Base-by-base conservation (phyloP, 2,797 vertebrate genomes). In the Sebastes nivosus region DNA sequence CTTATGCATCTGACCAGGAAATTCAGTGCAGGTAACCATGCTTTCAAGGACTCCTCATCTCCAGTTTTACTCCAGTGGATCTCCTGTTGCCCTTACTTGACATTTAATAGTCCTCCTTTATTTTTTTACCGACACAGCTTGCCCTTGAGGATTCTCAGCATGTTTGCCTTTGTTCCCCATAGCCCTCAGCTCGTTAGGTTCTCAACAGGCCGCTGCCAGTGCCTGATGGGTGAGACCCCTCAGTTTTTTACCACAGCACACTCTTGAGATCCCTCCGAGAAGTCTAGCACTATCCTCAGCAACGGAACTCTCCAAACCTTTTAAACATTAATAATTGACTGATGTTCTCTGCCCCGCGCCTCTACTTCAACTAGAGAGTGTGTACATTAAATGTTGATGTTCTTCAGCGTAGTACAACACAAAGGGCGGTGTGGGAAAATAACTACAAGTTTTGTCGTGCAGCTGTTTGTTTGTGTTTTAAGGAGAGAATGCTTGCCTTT, bases 281-380 rank as follows among this genome's bases (percentile, higher is more conserved):
- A 18, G 76, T 88, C 76, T 50, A 61, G 77, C 85, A 77, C 85
- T 84, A 90, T 85, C 83, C 79, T 87, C 85, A 75, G 87, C 88
- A 89, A 82, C 72, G 84, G 74, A 88, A 78, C 83, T 91, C 88
- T 82, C 78, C 59, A 89, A 93, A 92, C 94, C 93, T 93, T 94
- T 94, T 93, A 90, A 93, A 89, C 93, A 96, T 96, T 88, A 96
- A 96, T 95, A 94, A 95, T 96, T 95, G 91, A 96, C 91, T 88
- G 80, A 77, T 85, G 87, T 90, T 92, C 89, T 91, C 72, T 90
- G 71, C 79, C 55, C 46, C 8, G 11, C 75, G 82, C 79, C 59
- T 89, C 75, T 84, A 82, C 89, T 89, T 92, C 85, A 80, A 42
- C 68, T 60, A 75, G 82, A 92, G 91, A 91, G 92, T 94, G 89